phyloP scores from a whole-genome alignment of 2,888 invertebrate genomes.

The Trilocha varians region DNA sequence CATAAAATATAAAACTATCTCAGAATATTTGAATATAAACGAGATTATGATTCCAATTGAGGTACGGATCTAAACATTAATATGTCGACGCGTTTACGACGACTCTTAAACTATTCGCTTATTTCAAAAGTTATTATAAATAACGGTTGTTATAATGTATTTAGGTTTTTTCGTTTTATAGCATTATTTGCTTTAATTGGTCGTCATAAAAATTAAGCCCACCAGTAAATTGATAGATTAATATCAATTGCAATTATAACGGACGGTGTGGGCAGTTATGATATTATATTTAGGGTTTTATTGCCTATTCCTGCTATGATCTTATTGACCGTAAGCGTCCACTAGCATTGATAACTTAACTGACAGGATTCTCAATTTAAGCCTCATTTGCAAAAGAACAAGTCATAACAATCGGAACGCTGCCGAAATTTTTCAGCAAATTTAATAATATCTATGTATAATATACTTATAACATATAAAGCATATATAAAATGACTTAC shows the following conservation, averaged over 20 bases:
- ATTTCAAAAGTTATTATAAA: neutral
- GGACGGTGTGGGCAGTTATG: neutral
- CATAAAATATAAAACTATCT: conserved; percentile 20
- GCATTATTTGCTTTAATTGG: neutral
- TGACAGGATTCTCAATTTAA: no score
- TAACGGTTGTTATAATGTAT: neutral
- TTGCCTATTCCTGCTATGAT: no score
- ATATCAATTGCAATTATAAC: neutral
- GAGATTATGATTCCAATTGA: conserved; percentile 26
- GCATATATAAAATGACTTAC: no score
- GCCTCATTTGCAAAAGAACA: no score
- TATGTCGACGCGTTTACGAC: conserved; percentile 25
- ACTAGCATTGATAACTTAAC: no score
- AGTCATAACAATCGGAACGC: no score
- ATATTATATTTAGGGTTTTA: no score
- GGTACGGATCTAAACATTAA: conserved; percentile 17
- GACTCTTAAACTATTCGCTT: conserved; percentile 39
- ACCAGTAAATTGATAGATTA: neutral
- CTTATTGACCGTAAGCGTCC: no score
- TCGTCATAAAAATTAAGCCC: neutral
- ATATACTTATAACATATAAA: no score
- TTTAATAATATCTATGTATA: no score
- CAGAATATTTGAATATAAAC: conserved; percentile 26
- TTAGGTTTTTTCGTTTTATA: neutral
- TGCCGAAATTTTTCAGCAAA: no score